A percentile compares a stretch with the other conserved stretches of the same genome.
Conservation (phyloP, 2,888 invertebrate genomes). For the Diachrysia chrysitis region DNA sequence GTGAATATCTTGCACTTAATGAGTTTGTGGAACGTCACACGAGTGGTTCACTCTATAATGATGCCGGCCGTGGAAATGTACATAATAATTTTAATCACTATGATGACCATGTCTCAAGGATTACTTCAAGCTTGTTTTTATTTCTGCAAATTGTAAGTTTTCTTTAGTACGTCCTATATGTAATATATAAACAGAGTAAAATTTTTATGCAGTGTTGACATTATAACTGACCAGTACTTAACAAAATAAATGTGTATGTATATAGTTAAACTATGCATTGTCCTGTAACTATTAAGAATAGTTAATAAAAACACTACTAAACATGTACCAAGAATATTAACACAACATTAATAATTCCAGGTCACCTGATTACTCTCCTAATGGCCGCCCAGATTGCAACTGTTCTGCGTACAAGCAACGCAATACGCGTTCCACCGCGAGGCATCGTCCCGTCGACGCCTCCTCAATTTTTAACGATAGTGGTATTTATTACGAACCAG, state of each 20-base stretch:
- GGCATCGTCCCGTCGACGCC: background rate
- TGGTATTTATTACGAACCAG: slow-evolving; percentile 25
- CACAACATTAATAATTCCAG: slow-evolving; percentile 45
- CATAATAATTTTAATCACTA: slow-evolving; percentile 28
- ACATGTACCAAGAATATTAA: background rate
- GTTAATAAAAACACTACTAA: too few relatives aligned
- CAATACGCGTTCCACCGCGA: slow-evolving; percentile 1
- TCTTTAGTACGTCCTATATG: background rate
- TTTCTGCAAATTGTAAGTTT: slow-evolving; percentile 51
- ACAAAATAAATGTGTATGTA: too few relatives aligned
- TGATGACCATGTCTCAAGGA: slow-evolving; percentile 27
- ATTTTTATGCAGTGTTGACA: too few relatives aligned
- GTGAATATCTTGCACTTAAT: slow-evolving; percentile 52
- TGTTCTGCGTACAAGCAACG: slow-evolving; percentile 24
- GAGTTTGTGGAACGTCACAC: slow-evolving; percentile 46
- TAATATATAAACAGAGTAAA: too few relatives aligned
- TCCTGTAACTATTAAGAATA: too few relatives aligned
- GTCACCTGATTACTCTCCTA: slow-evolving; percentile 19
- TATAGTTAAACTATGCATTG: too few relatives aligned
- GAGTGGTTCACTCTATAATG: slow-evolving; percentile 28
- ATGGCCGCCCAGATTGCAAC: slow-evolving; percentile 28
- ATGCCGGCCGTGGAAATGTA: slow-evolving; percentile 46
- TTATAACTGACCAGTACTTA: too few relatives aligned
- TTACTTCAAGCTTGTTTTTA: slow-evolving; percentile 29
- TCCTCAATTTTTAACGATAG: slow-evolving; percentile 13